phyloP scores from a whole-genome alignment of 2,888 invertebrate species.

The Scrobipalpa costella region DNA sequence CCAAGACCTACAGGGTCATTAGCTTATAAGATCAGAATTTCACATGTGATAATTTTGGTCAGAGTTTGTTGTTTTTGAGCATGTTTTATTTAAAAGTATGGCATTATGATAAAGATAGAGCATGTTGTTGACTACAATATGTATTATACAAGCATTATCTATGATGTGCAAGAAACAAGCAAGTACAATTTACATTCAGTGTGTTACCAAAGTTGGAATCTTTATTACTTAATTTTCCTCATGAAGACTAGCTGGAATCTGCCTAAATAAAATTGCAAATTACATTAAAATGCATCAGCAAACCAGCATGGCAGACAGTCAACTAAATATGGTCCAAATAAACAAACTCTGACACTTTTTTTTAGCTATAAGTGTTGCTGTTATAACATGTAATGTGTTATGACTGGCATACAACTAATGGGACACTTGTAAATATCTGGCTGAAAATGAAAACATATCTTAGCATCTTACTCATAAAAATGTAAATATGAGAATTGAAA shows the following conservation, averaged over 20 bases:
- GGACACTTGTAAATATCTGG: constrained; percentile 18
- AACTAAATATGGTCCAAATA: constrained; percentile 24
- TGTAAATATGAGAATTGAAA: neutral
- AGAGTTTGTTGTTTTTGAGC: constrained; percentile 35
- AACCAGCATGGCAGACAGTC: neutral
- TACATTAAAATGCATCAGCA: neutral
- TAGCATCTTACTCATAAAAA: neutral
- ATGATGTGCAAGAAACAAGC: too few species aligned
- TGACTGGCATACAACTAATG: constrained; percentile 19
- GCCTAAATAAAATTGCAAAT: neutral
- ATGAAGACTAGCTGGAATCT: too few species aligned
- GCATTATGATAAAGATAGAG: too few species aligned
- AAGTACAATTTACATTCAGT: too few species aligned
- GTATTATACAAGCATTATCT: too few species aligned
- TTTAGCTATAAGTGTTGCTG: constrained; percentile 52
- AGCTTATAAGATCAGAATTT: neutral
- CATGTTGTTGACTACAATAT: too few species aligned
- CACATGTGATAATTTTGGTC: constrained; percentile 50
- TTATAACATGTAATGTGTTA: constrained; percentile 42
- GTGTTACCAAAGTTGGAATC: too few species aligned
- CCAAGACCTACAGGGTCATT: constrained; percentile 38
- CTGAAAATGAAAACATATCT: neutral
- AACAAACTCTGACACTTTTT: constrained; percentile 35
- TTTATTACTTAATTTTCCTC: too few species aligned
- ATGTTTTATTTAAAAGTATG: neutral